phyloP scores from a whole-genome alignment of 2,797 vertebrate genomes.

The Girardinus metallicus region DNA sequence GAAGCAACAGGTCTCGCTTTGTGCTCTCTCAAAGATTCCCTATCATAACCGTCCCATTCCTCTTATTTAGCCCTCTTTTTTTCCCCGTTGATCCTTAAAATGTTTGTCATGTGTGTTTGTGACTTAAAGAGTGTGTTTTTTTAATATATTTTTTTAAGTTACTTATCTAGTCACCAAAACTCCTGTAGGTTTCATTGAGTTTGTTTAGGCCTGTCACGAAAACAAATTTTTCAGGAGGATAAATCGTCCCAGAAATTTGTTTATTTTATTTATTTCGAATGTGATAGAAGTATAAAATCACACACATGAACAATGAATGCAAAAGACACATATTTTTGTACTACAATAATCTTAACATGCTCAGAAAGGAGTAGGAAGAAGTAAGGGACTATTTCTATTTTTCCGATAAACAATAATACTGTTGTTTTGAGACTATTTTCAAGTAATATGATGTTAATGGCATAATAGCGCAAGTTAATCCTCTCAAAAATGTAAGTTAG shows the following conservation, averaged over 20 bases:
- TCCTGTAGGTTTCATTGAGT: not conserved
- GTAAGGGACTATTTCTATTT: too few relatives aligned
- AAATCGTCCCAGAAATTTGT: not conserved
- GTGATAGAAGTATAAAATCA: too few relatives aligned
- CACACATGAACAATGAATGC: too few relatives aligned
- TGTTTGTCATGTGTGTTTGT: slow-evolving; percentile 31
- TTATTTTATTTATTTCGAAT: not conserved
- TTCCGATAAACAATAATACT: too few relatives aligned
- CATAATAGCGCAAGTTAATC: too few relatives aligned
- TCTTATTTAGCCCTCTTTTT: slow-evolving; percentile 24
- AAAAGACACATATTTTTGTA: too few relatives aligned
- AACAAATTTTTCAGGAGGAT: not conserved
- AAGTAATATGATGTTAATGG: too few relatives aligned
- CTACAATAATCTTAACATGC: too few relatives aligned
- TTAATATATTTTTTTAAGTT: slow-evolving; percentile 14
- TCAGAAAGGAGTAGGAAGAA: too few relatives aligned
- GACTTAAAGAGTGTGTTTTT: slow-evolving; percentile 16
- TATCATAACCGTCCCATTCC: not conserved
- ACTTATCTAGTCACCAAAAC: slow-evolving; percentile 10
- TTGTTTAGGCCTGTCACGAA: not conserved
- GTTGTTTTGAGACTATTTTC: too few relatives aligned
- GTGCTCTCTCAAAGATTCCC: not conserved
- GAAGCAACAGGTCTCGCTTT: slow-evolving; percentile 20
- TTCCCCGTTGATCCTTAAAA: slow-evolving; percentile 13
- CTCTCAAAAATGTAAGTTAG: too few relatives aligned